These are phyloP conservation scores for Parazoanthus darwini DNA, from an alignment of 92 coral and sea anemone species.

Conservation along the genomic window DNA sequence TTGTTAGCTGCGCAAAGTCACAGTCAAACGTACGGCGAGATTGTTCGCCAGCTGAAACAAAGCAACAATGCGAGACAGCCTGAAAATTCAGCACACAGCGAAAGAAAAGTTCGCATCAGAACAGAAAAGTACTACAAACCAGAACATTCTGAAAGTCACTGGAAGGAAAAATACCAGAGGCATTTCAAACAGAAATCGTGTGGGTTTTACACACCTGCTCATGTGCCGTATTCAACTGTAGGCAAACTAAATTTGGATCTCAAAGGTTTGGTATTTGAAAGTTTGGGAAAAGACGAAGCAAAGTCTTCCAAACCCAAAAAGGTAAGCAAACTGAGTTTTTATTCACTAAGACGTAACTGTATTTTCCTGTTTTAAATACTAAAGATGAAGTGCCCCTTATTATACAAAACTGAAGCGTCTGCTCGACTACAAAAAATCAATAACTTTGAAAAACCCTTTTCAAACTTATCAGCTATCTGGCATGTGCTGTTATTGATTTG, in stretches of 20 bases:
- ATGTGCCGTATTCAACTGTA: conserved; percentile 75
- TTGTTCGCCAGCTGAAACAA: conserved; percentile 68
- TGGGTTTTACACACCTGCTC: conserved; percentile 93
- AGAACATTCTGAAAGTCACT: conserved; percentile 57
- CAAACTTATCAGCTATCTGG: no score
- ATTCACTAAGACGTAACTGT: neutral
- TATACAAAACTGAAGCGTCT: no score
- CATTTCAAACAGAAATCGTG: conserved; percentile 64
- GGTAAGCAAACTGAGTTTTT: neutral
- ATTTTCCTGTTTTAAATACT: no score
- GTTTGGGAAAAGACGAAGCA: conserved; percentile 54
- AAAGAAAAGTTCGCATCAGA: conserved; percentile 85
- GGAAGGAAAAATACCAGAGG: conserved; percentile 80
- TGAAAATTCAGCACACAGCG: conserved; percentile 29
- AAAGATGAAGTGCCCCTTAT: no score
- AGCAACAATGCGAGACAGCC: conserved; percentile 51
- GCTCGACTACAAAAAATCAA: no score
- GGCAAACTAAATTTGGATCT: conserved; percentile 85
- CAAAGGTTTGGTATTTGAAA: conserved; percentile 73
- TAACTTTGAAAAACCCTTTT: no score
- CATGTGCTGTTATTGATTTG: no score
- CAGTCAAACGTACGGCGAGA: conserved; percentile 71
- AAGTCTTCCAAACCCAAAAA: neutral
- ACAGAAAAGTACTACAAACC: conserved; percentile 80
- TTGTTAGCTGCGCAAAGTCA: conserved; percentile 49